phyloP scores from a whole-genome alignment of 2,113 vertebrate genomes.

The Numida meleagris region DNA sequence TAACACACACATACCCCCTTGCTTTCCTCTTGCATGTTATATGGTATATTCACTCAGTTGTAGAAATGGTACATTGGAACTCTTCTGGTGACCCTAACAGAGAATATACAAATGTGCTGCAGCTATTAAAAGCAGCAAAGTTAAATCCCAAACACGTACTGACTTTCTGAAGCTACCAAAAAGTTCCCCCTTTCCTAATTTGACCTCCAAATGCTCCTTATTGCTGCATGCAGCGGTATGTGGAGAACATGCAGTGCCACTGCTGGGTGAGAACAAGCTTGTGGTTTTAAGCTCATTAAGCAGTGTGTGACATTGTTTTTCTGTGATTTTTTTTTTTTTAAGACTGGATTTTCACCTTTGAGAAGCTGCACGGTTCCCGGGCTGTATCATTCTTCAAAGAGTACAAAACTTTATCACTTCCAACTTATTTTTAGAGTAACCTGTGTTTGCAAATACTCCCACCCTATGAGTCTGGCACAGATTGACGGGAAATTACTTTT shows the following conservation, averaged over 20 bases:
- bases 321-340: background rate
- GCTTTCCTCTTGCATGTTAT: background rate
- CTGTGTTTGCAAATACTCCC: conserved; percentile 18
- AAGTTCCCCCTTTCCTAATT: background rate
- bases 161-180: background rate
- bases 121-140: background rate
- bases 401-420: background rate
- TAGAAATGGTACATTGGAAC: background rate
- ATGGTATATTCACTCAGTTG: background rate
- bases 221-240: fast-evolving
- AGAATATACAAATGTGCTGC: background rate
- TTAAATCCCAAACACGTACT: background rate
- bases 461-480: background rate
- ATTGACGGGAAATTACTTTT: conserved; percentile 44
- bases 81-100: background rate
- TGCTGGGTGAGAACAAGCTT: background rate
- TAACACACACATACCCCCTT: background rate
- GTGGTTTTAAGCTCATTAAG: background rate
- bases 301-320: background rate
- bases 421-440: conserved; percentile 50
- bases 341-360: background rate
- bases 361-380: background rate
- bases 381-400: background rate
- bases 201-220: background rate
- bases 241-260: fast-evolving